These are phyloP conservation scores for Morpho achilles DNA, from an alignment of 2,888 invertebrate genomes.

Conservation along the genomic window DNA sequence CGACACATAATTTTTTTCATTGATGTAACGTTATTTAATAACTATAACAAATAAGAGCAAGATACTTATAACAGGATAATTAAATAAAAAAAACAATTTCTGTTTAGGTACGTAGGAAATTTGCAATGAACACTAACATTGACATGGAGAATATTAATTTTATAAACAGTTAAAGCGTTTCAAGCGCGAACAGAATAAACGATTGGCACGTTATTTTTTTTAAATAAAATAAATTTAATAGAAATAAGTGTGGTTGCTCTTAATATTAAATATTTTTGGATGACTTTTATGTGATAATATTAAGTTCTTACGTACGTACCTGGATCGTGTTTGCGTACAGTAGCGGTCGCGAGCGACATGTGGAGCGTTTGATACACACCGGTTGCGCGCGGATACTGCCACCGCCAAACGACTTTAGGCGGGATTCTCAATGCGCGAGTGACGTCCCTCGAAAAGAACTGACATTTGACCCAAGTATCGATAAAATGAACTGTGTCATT, in stretches of 20 bases:
- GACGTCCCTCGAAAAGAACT: conserved; percentile 29
- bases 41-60: no score
- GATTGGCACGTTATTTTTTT: no score
- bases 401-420: conserved; percentile 40
- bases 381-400: conserved; percentile 58
- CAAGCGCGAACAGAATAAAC: background rate
- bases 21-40: no score
- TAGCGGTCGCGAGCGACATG: conserved; percentile 42
- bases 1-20: no score
- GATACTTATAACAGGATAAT: no score
- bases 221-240: background rate
- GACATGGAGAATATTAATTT: background rate
- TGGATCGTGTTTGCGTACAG: conserved; percentile 41
- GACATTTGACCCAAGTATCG: conserved; percentile 40
- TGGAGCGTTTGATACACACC: conserved; percentile 44
- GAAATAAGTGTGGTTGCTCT: no score
- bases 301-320: conserved; percentile 49
- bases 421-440: conserved; percentile 39
- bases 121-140: background rate
- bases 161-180: background rate
- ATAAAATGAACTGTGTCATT: conserved; percentile 25
- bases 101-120: background rate
- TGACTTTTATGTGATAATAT: conserved; percentile 9
- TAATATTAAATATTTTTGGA: background rate
- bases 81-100: no score